These are phyloP conservation scores for Dinoponera quadriceps DNA, from an alignment of 1,140 invertebrate species.

Conservation along the genomic window DNA sequence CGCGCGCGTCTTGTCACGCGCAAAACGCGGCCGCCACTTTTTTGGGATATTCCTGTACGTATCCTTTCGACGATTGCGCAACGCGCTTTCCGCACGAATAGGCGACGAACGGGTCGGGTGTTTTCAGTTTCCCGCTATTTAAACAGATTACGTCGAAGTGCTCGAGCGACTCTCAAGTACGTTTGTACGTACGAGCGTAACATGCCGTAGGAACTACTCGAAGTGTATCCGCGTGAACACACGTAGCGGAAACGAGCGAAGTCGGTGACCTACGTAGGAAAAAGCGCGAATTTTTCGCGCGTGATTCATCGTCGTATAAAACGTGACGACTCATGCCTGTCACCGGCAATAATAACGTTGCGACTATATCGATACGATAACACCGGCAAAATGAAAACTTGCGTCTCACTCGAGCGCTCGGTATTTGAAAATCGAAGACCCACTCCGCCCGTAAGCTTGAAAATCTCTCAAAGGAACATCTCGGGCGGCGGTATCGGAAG, in stretches of 20 bases:
- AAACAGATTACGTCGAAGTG: slow-evolving; percentile 35
- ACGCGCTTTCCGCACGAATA: slow-evolving; percentile 25
- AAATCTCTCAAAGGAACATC: no score
- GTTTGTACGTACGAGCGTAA: slow-evolving; percentile 25
- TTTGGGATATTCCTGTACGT: neutral
- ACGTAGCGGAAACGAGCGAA: neutral
- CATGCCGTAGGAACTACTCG: slow-evolving; percentile 9
- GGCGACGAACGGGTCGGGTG: slow-evolving; percentile 1
- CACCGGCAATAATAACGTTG: no score
- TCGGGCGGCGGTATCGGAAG: no score
- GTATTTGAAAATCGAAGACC: no score
- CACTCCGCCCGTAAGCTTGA: no score
- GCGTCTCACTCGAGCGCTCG: no score
- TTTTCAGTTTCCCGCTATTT: slow-evolving; percentile 37
- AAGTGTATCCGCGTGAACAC: slow-evolving; percentile 1
- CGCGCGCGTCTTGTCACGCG: neutral
- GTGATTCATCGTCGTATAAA: neutral
- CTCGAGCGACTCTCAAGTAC: slow-evolving; percentile 30
- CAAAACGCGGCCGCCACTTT: neutral
- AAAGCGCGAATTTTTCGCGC: neutral
- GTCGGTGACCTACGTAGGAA: neutral
- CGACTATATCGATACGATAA: no score
- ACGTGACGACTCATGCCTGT: neutral
- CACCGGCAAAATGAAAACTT: no score
- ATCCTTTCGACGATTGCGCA: slow-evolving; percentile 4